phyloP scores from a whole-genome alignment of 2,888 invertebrate genomes.

The Xanthostigma xanthostigma region DNA sequence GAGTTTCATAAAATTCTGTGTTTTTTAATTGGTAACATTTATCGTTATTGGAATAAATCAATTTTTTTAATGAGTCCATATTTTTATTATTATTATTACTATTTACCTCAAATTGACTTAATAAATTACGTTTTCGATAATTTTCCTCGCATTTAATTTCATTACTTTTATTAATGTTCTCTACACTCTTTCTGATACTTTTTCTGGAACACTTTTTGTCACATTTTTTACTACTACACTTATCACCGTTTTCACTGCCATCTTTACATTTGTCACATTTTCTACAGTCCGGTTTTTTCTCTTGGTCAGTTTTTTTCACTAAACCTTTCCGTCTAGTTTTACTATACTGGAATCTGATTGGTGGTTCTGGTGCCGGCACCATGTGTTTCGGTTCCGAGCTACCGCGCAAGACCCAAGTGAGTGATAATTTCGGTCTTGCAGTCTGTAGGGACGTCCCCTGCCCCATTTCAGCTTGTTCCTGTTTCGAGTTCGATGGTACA shows the following conservation, averaged over 20 bases:
- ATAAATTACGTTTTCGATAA: not conserved
- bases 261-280: constrained; percentile 4
- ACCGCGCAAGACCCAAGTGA: constrained; percentile 49
- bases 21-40: not conserved
- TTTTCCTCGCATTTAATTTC: constrained; percentile 1
- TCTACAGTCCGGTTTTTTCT: constrained; percentile 5
- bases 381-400: constrained; percentile 13
- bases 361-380: constrained; percentile 26
- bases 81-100: constrained; percentile 1
- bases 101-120: not conserved
- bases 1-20: not conserved
- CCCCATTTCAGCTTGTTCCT: constrained; percentile 28
- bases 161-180: not conserved
- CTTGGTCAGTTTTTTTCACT: constrained; percentile 7
- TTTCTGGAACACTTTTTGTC: constrained; percentile 5
- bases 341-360: constrained; percentile 27
- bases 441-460: constrained; percentile 34
- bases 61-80: not conserved
- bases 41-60: not conserved
- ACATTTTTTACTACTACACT: constrained; percentile 1
- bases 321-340: constrained; percentile 22
- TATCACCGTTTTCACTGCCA: constrained; percentile 7
- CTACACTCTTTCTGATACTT: constrained; percentile 20
- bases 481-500: not conserved
- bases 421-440: constrained; percentile 47